A percentile compares a stretch with the other conserved stretches of the same genome.
Evolutionary conservation across 2,113 vertebrate genomes (phyloP).

Genomic region (Oreochromis niloticus): DNA sequence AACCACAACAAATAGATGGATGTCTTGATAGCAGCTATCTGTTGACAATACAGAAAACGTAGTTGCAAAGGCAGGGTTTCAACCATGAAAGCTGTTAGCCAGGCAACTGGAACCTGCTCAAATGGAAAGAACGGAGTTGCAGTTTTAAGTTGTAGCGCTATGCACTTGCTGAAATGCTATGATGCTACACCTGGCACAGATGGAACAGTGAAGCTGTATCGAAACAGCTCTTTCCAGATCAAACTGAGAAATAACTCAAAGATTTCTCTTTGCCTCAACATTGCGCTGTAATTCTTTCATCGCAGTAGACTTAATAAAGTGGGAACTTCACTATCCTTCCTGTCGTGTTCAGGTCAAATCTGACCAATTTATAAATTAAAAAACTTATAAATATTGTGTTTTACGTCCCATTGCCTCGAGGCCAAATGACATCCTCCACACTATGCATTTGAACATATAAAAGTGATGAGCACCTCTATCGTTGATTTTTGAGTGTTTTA

Average conservation of each 20-base stretch:
- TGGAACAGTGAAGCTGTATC: neutral
- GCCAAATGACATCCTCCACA: neutral
- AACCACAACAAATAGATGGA: neutral
- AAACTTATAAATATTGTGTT: neutral
- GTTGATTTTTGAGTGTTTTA: neutral
- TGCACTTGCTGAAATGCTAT: neutral
- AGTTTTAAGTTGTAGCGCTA: neutral
- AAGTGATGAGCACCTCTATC: neutral
- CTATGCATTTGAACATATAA: neutral
- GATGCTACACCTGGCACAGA: neutral
- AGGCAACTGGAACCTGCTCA: neutral
- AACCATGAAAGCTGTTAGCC: neutral
- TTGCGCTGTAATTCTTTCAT: neutral
- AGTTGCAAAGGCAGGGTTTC: neutral
- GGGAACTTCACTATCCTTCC: neutral
- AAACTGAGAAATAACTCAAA: neutral
- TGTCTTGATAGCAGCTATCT: neutral
- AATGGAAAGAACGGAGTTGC: neutral
- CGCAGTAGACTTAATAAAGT: neutral
- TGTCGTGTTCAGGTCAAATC: neutral
- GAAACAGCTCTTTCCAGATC: neutral
- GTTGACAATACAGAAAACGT: neutral
- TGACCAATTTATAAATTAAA: neutral
- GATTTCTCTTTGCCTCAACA: neutral
- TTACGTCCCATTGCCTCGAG: neutral